Percentiles rank a stretch among this genome's conserved stretches.
These are phyloP conservation scores for Xiphophorus couchianus DNA, from an alignment of 2,113 vertebrate genomes.

Conservation along the genomic window DNA sequence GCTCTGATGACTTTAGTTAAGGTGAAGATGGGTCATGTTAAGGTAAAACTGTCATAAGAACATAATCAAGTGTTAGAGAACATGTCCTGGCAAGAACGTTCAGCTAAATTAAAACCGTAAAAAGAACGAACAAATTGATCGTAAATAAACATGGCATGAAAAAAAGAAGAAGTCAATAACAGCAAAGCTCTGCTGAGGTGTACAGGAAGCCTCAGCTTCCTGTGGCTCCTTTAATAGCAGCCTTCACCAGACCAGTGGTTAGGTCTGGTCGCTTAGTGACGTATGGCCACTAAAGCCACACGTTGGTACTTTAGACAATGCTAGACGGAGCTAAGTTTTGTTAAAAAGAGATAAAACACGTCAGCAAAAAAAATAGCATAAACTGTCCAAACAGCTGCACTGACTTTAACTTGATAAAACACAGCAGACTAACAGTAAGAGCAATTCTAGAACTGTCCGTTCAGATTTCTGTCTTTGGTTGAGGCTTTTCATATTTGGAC, in stretches of 20 bases:
- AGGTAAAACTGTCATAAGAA: background rate
- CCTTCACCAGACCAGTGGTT: background rate
- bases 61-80: background rate
- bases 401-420: background rate
- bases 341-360: background rate
- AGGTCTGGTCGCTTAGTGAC: background rate
- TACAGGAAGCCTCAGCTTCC: background rate
- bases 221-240: background rate
- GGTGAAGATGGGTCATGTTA: background rate
- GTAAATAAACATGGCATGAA: slow-evolving; percentile 7
- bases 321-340: too few species aligned
- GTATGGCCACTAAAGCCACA: background rate
- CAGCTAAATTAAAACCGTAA: too few species aligned
- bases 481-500: too few species aligned
- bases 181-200: background rate
- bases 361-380: background rate
- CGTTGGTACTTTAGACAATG: background rate
- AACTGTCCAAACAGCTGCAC: background rate
- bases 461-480: too few species aligned
- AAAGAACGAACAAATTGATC: slow-evolving; percentile 1
- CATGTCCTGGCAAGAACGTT: too few species aligned
- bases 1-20: background rate
- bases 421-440: too few species aligned
- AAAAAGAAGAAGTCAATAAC: background rate
- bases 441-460: too few species aligned